Evolutionary conservation across 2,888 invertebrate species (phyloP), one percentile per base, ranked within the genome.

Genomic region (Hydrotaea diabolus): DNA sequence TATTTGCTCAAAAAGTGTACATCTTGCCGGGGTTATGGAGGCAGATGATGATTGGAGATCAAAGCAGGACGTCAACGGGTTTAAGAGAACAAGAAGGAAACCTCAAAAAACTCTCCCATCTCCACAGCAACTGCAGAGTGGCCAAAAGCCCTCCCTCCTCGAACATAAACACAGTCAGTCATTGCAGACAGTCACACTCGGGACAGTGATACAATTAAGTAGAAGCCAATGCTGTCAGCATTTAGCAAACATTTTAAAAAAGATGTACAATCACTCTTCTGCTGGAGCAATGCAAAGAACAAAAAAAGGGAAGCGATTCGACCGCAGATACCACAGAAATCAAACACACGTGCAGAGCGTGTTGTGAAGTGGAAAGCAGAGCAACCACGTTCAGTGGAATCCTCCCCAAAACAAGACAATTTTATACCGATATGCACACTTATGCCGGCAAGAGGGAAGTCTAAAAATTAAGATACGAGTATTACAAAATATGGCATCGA

Each of bases 191-290:
- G 19, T 53, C 53, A 17, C n/a, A 7, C n/a, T 19, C 31, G 26
- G 13, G 15, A 17, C 66, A 13, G 15, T 39, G 66, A 39, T 43
- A 39, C 66, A 66, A 66, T 66, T 66, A 66, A 66, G 43, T n/a
- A 39, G 13, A n/a, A 39, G 39, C 11, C 17, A 19, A 17, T 39
- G 17, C 39, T 39, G 39, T 19, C 66, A 66, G 36, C 66, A 43
- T 39, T 43, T 66, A 19, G 66, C 36, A 66, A 66, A 66, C 19
- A 66, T 1, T 66, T 66, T 19, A 39, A 69, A 43, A n/a, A 7
- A 31, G 62, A 15, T 62, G 21, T 43, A 23, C 69, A 23, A 69
- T 46, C 46, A 69, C 23, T 43, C 69, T 23, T 46, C 2, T n/a
- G 11, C n/a, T 62, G n/a, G 49, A 2, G 55, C 21, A 19, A 13